A percentile compares a stretch with the other conserved stretches of the same genome.
phyloP scores from a whole-genome alignment of 2,797 vertebrate genomes.

The Astyanax mexicanus region DNA sequence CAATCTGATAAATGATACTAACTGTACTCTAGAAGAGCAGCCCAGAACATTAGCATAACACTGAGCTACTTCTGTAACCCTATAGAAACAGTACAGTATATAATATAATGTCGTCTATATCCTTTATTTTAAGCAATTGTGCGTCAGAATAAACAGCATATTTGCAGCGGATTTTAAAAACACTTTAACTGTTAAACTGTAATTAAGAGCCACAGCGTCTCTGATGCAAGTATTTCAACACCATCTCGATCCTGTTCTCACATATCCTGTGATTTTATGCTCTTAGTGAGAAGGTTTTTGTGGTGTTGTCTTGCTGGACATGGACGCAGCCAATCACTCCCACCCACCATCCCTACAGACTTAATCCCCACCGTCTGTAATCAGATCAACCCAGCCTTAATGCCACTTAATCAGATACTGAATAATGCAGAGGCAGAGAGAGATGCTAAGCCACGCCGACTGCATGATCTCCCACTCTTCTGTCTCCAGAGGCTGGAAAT shows the following conservation, averaged over 20 bases:
- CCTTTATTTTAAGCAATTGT: no score
- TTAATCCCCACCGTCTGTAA: slow-evolving; percentile 50
- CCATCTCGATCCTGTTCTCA: background rate
- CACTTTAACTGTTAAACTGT: no score
- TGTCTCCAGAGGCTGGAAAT: background rate
- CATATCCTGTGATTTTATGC: background rate
- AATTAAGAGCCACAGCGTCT: no score
- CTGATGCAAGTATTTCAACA: background rate
- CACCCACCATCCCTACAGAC: background rate
- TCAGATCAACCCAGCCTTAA: slow-evolving; percentile 68
- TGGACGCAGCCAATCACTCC: background rate
- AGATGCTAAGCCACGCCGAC: background rate
- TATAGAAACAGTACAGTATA: no score
- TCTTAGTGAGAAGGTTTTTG: background rate
- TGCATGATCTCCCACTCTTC: background rate
- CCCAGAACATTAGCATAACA: no score
- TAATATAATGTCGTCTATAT: no score
- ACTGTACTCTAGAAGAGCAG: no score
- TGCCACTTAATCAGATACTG: slow-evolving; percentile 42
- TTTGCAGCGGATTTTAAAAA: no score
- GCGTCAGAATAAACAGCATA: no score
- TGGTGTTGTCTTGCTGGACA: background rate
- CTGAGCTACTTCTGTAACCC: no score
- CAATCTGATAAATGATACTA: no score
- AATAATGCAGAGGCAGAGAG: slow-evolving; percentile 45